Evolutionary conservation across 2,113 vertebrate genomes (phyloP).

Genomic region (Triplophysa siluroides): DNA sequence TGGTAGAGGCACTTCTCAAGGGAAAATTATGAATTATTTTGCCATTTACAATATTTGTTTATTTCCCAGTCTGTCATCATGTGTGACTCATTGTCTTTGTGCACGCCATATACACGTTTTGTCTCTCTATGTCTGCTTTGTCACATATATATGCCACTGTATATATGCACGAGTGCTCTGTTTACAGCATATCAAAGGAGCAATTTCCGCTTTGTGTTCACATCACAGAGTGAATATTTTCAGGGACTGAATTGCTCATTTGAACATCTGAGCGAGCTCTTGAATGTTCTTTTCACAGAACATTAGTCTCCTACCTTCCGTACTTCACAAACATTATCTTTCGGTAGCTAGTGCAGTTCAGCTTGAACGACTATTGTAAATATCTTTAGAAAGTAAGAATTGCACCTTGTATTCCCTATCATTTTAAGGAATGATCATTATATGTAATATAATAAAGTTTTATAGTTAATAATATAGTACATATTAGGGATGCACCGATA

Average conservation of each 20-base stretch:
- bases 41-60: not conserved
- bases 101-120: not conserved
- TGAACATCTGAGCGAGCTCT: conserved; percentile 23
- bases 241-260: conserved; percentile 8
- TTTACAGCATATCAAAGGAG: conserved; percentile 31
- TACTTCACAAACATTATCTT: conserved; percentile 20
- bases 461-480: no score
- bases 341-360: not conserved
- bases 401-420: not conserved
- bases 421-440: not conserved
- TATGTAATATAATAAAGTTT: not conserved
- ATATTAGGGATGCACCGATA: no score
- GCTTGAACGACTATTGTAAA: not conserved
- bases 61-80: conserved; percentile 4
- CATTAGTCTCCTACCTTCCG: conserved; percentile 23
- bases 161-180: not conserved
- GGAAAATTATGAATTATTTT: conserved; percentile 7
- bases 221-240: conserved; percentile 11
- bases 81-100: conserved; percentile 37
- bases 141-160: not conserved
- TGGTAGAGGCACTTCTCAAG: not conserved
- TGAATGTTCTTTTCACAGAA: conserved; percentile 33
- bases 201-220: conserved; percentile 20
- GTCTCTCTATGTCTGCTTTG: not conserved
- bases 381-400: not conserved